Conservation (phyloP, 2,797 vertebrate genomes). For the Phalloptychus januarius region DNA sequence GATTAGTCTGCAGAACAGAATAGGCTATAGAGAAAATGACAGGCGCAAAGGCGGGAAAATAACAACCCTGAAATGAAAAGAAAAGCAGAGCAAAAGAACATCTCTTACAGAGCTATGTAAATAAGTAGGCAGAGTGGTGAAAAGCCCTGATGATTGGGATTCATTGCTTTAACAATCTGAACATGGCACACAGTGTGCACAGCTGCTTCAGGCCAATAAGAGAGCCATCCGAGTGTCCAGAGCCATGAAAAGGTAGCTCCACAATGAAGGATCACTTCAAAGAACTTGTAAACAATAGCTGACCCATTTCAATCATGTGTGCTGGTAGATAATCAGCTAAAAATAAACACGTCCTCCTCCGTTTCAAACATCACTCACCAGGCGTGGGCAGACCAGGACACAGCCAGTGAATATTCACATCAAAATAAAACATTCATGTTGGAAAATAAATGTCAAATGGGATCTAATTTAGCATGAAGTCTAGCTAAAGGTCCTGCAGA, state of each 20-base stretch:
- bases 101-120: slow-evolving; percentile 58
- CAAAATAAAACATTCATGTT: slow-evolving; percentile 78
- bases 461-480: slow-evolving; percentile 74
- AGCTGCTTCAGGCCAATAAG: slow-evolving; percentile 69
- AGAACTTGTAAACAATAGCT: slow-evolving; percentile 81
- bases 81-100: slow-evolving; percentile 47
- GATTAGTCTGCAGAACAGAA: slow-evolving; percentile 42
- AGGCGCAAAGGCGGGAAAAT: slow-evolving; percentile 21
- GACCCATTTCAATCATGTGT: slow-evolving; percentile 74
- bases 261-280: slow-evolving; percentile 85
- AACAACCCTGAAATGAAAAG: slow-evolving; percentile 25
- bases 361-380: slow-evolving; percentile 55
- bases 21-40: slow-evolving; percentile 30
- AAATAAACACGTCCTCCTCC: slow-evolving; percentile 74
- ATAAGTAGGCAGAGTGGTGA: slow-evolving; percentile 56
- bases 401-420: slow-evolving; percentile 61
- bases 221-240: slow-evolving; percentile 66
- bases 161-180: slow-evolving; percentile 62
- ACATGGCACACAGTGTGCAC: slow-evolving; percentile 62
- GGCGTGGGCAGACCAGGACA: slow-evolving; percentile 27
- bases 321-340: slow-evolving; percentile 73
- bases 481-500: slow-evolving; percentile 67
- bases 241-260: slow-evolving; percentile 74
- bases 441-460: slow-evolving; percentile 79
- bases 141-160: slow-evolving; percentile 67